Evolutionary conservation across 2,888 invertebrate species (phyloP).

Genomic region (Lasioglossum figueresi): DNA sequence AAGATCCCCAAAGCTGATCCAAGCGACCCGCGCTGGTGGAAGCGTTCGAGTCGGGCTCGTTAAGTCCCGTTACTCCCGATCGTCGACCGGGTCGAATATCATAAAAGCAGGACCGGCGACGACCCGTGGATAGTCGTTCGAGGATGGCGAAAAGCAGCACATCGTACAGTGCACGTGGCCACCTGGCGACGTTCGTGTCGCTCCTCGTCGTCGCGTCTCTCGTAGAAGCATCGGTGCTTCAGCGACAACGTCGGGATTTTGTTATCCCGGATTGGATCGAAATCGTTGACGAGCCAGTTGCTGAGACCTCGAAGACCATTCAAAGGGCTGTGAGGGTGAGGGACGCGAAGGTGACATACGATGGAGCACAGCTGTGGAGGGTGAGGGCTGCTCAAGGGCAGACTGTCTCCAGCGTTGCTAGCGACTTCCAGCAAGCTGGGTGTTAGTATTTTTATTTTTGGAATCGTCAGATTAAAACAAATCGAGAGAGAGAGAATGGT

Average conservation of each 20-base stretch:
- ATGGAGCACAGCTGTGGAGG: conserved; percentile 92
- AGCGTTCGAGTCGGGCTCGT: conserved; percentile 53
- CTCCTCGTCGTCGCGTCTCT: conserved; percentile 46
- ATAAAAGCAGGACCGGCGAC: conserved; percentile 76
- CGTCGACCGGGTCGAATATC: conserved; percentile 74
- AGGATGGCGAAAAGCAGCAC: conserved; percentile 54
- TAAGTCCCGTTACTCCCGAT: conserved; percentile 76
- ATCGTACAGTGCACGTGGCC: conserved; percentile 20
- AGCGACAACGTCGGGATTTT: conserved; percentile 49
- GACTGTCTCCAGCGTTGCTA: conserved; percentile 79
- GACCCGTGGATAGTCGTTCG: conserved; percentile 72
- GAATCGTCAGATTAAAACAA: not conserved
- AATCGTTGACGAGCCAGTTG: conserved; percentile 60
- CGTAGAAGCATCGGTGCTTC: conserved; percentile 47
- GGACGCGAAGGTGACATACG: conserved; percentile 86
- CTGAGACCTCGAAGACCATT: conserved; percentile 43
- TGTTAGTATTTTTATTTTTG: conserved; percentile 81
- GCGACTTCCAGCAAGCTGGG: conserved; percentile 85
- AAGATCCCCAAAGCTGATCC: conserved; percentile 38
- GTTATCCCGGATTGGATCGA: conserved; percentile 52
- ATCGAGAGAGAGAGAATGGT: too few relatives aligned
- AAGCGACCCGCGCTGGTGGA: conserved; percentile 37
- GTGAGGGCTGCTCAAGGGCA: conserved; percentile 86
- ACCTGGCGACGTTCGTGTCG: conserved; percentile 30
- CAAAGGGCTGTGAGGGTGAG: conserved; percentile 69